These are phyloP conservation scores for Lipophrys pholis DNA, from an alignment of 2,113 vertebrate genomes.

Conservation along the genomic window DNA sequence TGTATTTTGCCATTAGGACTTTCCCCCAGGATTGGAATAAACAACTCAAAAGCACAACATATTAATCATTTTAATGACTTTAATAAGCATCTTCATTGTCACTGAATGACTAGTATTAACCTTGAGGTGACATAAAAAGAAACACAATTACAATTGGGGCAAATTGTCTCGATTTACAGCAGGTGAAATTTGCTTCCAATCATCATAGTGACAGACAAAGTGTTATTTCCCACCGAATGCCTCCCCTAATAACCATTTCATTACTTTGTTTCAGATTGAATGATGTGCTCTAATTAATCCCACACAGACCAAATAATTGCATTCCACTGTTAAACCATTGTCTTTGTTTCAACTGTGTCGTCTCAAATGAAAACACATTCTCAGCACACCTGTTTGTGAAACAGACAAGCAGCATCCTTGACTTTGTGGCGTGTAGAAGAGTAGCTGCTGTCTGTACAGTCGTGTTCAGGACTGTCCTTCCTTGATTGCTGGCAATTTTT, in stretches of 20 bases:
- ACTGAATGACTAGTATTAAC: conserved; percentile 46
- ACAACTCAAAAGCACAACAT: conserved; percentile 11
- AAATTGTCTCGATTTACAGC: conserved; percentile 35
- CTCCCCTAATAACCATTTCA: conserved; percentile 20
- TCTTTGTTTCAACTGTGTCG: conserved; percentile 24
- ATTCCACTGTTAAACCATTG: conserved; percentile 31
- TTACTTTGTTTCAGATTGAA: conserved; percentile 55
- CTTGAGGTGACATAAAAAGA: conserved; percentile 41
- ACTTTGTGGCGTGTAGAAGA: conserved; percentile 21
- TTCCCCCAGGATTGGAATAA: conserved; percentile 7
- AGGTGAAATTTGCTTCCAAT: conserved; percentile 62
- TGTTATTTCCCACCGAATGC: conserved; percentile 51
- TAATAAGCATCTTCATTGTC: conserved; percentile 47
- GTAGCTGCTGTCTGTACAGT: conserved; percentile 45
- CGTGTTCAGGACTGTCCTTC: conserved; percentile 26
- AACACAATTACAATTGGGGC: conserved; percentile 47
- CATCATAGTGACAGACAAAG: conserved; percentile 40
- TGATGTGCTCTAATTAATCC: conserved; percentile 52
- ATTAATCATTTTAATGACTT: conserved; percentile 31
- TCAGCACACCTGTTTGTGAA: conserved; percentile 28
- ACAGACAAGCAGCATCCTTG: neutral
- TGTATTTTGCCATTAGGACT: neutral
- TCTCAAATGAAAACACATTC: conserved; percentile 27
- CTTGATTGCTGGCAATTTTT: conserved; percentile 55
- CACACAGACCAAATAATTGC: conserved; percentile 53